Percentiles rank a stretch among this genome's conserved stretches.
Evolutionary conservation across 2,797 vertebrate genomes (phyloP).

Genomic region (Chiropotes sagulatus): DNA sequence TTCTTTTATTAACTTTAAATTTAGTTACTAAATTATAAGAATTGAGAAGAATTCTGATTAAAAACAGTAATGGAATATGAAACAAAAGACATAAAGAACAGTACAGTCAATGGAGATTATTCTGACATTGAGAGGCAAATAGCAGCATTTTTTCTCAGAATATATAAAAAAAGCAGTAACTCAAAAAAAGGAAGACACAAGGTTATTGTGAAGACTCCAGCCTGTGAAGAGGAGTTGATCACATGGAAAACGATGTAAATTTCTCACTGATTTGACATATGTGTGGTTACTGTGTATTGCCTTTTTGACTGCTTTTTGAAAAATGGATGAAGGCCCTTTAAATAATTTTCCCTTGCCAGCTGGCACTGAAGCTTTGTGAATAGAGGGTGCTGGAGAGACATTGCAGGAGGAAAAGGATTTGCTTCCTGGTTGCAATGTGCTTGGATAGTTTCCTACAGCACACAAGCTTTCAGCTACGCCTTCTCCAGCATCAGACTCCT

Average conservation of each 20-base stretch:
- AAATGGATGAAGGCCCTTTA: not conserved
- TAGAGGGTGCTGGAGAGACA: not conserved
- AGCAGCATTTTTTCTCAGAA: not conserved
- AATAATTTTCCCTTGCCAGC: not conserved
- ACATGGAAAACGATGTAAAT: not conserved
- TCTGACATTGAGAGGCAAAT: not conserved
- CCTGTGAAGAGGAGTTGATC: not conserved
- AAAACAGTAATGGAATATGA: not conserved
- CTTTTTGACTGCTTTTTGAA: not conserved
- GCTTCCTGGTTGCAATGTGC: not conserved
- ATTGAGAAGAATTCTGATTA: not conserved
- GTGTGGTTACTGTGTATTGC: not conserved
- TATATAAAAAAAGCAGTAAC: not conserved
- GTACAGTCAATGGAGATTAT: not conserved
- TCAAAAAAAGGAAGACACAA: not conserved
- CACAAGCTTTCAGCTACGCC: not conserved
- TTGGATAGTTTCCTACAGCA: not conserved
- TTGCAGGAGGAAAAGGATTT: not conserved
- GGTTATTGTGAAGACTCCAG: not conserved
- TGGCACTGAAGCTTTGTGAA: not conserved
- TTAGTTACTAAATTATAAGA: not conserved
- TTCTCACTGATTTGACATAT: not conserved
- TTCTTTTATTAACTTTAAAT: conserved; percentile 25
- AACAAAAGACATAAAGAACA: not conserved
- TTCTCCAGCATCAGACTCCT: not conserved